Evolutionary conservation across 2,888 invertebrate genomes (phyloP).

Genomic region (Serripes groenlandicus): DNA sequence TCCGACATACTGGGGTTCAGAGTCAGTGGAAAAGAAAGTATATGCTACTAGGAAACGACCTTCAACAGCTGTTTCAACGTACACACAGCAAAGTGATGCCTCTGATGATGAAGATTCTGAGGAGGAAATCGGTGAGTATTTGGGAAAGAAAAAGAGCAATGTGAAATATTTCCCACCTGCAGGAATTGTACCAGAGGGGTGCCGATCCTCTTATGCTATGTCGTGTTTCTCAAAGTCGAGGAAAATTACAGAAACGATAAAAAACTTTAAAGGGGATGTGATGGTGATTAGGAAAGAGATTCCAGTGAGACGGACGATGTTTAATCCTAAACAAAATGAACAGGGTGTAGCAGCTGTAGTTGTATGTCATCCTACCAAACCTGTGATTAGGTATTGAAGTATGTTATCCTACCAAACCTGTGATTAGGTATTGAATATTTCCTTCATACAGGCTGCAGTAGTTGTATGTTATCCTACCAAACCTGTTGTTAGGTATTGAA

Average conservation of each 20-base stretch:
- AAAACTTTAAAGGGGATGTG: slow-evolving; percentile 16
- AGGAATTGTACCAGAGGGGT: slow-evolving; percentile 39
- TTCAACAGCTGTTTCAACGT: not conserved
- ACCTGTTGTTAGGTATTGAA: slow-evolving; percentile 30
- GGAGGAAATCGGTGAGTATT: not conserved
- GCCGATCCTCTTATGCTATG: slow-evolving; percentile 32
- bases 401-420: too few relatives aligned
- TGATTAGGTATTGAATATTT: too few relatives aligned
- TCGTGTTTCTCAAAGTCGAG: slow-evolving; percentile 28
- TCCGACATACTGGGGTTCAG: not conserved
- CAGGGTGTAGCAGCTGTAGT: slow-evolving; percentile 14
- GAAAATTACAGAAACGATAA: slow-evolving; percentile 35
- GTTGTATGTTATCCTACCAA: too few relatives aligned
- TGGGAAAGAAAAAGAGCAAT: not conserved
- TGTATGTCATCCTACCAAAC: slow-evolving; percentile 50
- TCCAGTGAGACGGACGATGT: slow-evolving; percentile 32
- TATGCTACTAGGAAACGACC: not conserved
- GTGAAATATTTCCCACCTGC: slow-evolving; percentile 43
- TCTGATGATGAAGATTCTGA: not conserved
- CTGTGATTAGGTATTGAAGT: slow-evolving; percentile 27
- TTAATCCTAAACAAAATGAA: slow-evolving; percentile 26
- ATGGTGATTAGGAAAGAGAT: slow-evolving; percentile 44
- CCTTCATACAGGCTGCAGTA: too few relatives aligned
- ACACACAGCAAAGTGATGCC: not conserved
- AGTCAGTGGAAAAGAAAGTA: not conserved